Evolutionary conservation across 1,140 invertebrate genomes (phyloP).

Genomic region (Macrotrachela quadricornifera): DNA sequence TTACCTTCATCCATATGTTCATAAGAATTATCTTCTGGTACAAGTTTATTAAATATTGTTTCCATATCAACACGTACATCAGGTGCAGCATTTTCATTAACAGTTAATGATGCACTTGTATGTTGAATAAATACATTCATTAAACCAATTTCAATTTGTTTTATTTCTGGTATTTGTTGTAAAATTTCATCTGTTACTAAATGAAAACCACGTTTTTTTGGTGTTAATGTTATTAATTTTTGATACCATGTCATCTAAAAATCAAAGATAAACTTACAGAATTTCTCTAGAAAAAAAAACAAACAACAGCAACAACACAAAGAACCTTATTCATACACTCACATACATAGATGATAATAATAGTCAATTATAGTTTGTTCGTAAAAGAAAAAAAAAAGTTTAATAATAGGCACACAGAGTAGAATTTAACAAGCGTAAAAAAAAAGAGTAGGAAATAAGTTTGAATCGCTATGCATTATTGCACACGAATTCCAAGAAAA

Average conservation of each 20-base stretch:
- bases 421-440: no score
- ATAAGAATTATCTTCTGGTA: conserved; percentile 62
- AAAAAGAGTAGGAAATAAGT: no score
- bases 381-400: no score
- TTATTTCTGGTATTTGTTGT: background rate
- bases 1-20: conserved; percentile 88
- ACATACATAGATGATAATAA: no score
- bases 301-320: no score
- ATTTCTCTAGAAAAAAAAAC: no score
- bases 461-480: no score
- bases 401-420: no score
- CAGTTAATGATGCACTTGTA: background rate
- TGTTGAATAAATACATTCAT: background rate
- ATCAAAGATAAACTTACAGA: no score
- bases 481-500: no score
- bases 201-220: background rate
- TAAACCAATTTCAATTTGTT: background rate
- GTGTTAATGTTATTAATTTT: background rate
- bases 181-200: background rate
- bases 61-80: conserved; percentile 65
- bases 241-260: background rate
- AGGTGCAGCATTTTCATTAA: background rate
- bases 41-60: conserved; percentile 94
- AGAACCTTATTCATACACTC: no score
- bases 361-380: no score